Percentiles rank a stretch among this genome's conserved stretches.
These are phyloP conservation scores for Typhlichthys subterraneus DNA, from an alignment of 2,797 vertebrate genomes.

Conservation along the genomic window DNA sequence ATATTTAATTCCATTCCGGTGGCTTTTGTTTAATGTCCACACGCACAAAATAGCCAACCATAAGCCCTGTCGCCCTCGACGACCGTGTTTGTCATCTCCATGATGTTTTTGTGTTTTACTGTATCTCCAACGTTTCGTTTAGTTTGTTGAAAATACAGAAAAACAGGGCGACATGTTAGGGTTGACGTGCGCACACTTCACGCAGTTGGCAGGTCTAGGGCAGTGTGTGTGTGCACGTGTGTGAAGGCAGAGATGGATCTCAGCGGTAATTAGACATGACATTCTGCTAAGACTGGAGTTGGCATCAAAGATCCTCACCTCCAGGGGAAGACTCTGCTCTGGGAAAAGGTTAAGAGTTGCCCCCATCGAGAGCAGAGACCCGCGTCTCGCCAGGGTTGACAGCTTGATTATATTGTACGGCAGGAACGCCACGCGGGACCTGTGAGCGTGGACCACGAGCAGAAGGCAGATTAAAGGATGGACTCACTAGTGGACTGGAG, in stretches of 20 bases:
- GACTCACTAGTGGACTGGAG: too few species aligned
- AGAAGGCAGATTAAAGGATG: constrained; percentile 17
- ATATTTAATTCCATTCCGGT: too few species aligned
- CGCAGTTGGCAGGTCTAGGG: constrained; percentile 41
- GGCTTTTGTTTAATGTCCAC: neutral
- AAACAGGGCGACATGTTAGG: constrained; percentile 32
- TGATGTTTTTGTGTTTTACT: too few species aligned
- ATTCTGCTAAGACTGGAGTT: constrained; percentile 56
- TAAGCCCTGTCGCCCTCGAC: too few species aligned
- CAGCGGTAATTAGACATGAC: constrained; percentile 71
- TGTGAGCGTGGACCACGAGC: too few species aligned
- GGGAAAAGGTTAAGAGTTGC: constrained; percentile 56
- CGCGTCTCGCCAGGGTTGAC: constrained; percentile 44
- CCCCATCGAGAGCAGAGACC: constrained; percentile 37
- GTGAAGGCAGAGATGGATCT: constrained; percentile 59
- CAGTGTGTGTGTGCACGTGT: constrained; percentile 9
- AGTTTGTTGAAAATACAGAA: neutral
- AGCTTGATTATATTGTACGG: constrained; percentile 42
- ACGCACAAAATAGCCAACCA: too few species aligned
- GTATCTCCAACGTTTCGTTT: neutral
- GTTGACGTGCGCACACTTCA: constrained; percentile 49
- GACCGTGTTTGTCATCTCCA: too few species aligned
- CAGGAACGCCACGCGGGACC: constrained; percentile 10
- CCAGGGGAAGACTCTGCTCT: constrained; percentile 48
- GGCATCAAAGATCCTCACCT: constrained; percentile 61